These are phyloP conservation scores for Sylvia borin DNA, from an alignment of 2,797 vertebrate genomes.

Conservation along the genomic window DNA sequence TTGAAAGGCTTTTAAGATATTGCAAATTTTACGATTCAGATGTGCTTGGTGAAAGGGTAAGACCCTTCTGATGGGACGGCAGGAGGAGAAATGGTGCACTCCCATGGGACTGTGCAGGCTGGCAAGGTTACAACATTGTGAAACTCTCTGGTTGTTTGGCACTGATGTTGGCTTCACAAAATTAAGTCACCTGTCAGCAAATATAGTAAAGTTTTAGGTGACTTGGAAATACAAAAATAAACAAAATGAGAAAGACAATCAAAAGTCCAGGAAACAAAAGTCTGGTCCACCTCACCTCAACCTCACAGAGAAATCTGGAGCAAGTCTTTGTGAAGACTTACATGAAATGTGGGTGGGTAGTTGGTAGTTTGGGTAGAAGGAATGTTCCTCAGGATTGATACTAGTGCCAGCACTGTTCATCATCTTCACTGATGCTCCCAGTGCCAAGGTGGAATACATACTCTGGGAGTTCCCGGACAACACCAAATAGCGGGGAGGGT, in stretches of 20 bases:
- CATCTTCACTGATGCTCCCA: background rate
- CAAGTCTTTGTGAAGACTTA: background rate
- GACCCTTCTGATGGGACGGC: background rate
- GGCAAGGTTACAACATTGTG: background rate
- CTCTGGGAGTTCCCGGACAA: background rate
- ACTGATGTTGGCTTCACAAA: background rate
- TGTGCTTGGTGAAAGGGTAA: background rate
- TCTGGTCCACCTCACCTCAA: background rate
- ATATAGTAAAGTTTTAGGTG: background rate
- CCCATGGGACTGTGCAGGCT: background rate
- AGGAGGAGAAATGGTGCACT: background rate
- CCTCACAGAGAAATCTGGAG: background rate
- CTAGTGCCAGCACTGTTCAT: background rate
- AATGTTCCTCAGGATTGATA: background rate
- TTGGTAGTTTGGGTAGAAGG: background rate
- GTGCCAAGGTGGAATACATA: background rate
- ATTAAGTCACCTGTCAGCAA: background rate
- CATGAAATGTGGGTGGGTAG: background rate
- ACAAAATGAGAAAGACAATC: background rate
- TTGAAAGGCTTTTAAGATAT: background rate
- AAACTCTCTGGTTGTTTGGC: background rate
- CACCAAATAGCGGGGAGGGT: fast-evolving
- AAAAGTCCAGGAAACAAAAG: background rate
- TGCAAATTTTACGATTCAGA: background rate
- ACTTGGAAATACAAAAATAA: background rate